Conservation (phyloP, 2,888 invertebrate genomes). For the Athalia circularis region DNA sequence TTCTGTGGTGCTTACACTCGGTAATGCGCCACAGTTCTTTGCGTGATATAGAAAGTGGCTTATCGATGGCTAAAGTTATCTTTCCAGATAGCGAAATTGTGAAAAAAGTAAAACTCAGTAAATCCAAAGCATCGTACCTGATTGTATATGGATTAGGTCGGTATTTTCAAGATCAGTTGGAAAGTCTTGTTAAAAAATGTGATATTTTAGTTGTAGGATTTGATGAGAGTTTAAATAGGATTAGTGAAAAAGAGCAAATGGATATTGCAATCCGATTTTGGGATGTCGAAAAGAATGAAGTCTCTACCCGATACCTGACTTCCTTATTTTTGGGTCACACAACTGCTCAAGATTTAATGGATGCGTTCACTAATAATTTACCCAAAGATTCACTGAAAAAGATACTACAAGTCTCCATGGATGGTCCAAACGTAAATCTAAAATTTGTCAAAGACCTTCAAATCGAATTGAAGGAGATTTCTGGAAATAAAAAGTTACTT, state of each 20-base stretch:
- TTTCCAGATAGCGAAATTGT: slow-evolving; percentile 49
- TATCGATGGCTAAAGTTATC: slow-evolving; percentile 29
- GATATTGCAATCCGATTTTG: slow-evolving; percentile 53
- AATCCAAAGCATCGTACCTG: slow-evolving; percentile 48
- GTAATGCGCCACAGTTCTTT: slow-evolving; percentile 46
- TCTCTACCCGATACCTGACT: slow-evolving; percentile 50
- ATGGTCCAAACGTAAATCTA: slow-evolving; percentile 44
- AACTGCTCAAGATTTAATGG: slow-evolving; percentile 50
- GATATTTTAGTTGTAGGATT: slow-evolving; percentile 47
- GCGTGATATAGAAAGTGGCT: slow-evolving; percentile 33
- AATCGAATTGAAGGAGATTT: not conserved
- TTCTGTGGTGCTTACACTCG: slow-evolving; percentile 11
- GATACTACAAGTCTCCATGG: slow-evolving; percentile 41
- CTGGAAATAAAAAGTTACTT: not conserved
- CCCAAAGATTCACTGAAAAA: slow-evolving; percentile 20
- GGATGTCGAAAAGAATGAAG: slow-evolving; percentile 48
- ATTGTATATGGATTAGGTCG: slow-evolving; percentile 47
- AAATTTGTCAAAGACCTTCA: slow-evolving; percentile 22
- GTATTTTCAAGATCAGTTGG: slow-evolving; percentile 46
- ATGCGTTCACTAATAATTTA: slow-evolving; percentile 39
- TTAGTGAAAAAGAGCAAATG: slow-evolving; percentile 54
- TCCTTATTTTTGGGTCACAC: slow-evolving; percentile 51
- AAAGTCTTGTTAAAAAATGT: slow-evolving; percentile 33
- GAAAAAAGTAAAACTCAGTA: slow-evolving; percentile 45
- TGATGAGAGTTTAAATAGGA: slow-evolving; percentile 54